Evolutionary conservation across 2,888 invertebrate genomes (phyloP).

Genomic region (Marronus borbonicus): DNA sequence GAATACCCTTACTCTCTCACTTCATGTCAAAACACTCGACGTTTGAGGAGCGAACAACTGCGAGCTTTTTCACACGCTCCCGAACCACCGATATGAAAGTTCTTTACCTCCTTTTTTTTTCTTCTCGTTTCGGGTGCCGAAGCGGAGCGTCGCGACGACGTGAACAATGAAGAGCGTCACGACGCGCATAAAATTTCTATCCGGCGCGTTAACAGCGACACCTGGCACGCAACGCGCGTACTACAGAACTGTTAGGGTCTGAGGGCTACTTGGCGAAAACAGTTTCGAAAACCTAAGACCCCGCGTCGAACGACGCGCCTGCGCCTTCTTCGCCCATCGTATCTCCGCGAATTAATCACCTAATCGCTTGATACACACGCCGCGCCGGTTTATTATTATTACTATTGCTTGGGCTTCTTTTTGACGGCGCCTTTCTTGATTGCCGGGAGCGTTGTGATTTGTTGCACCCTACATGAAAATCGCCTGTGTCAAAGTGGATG

Average conservation of each 20-base stretch:
- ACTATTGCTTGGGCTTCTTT: slow-evolving; percentile 30
- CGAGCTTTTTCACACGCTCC: slow-evolving; percentile 27
- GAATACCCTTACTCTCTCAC: slow-evolving; percentile 16
- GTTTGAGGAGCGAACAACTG: slow-evolving; percentile 20
- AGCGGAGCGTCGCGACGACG: slow-evolving; percentile 31
- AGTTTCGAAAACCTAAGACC: slow-evolving; percentile 39
- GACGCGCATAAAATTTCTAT: slow-evolving; percentile 33
- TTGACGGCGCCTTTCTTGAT: slow-evolving; percentile 28
- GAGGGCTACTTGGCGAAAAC: slow-evolving; percentile 36
- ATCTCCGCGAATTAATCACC: slow-evolving; percentile 42
- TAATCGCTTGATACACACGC: slow-evolving; percentile 43
- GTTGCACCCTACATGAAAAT: not conserved
- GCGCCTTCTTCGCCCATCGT: slow-evolving; percentile 6
- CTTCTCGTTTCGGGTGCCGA: slow-evolving; percentile 22
- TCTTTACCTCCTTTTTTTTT: not conserved
- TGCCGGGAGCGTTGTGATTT: not conserved
- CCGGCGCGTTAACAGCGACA: slow-evolving; percentile 25
- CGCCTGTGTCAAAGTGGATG: too few relatives aligned
- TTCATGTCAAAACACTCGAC: slow-evolving; percentile 42
- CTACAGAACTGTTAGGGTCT: slow-evolving; percentile 35
- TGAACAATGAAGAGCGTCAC: slow-evolving; percentile 35
- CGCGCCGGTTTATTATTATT: slow-evolving; percentile 36
- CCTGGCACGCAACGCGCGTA: slow-evolving; percentile 40
- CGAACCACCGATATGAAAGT: not conserved
- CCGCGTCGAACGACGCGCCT: slow-evolving; percentile 14